Base-by-base conservation (phyloP, 2,888 invertebrate species). In the Tineola bisselliella region DNA sequence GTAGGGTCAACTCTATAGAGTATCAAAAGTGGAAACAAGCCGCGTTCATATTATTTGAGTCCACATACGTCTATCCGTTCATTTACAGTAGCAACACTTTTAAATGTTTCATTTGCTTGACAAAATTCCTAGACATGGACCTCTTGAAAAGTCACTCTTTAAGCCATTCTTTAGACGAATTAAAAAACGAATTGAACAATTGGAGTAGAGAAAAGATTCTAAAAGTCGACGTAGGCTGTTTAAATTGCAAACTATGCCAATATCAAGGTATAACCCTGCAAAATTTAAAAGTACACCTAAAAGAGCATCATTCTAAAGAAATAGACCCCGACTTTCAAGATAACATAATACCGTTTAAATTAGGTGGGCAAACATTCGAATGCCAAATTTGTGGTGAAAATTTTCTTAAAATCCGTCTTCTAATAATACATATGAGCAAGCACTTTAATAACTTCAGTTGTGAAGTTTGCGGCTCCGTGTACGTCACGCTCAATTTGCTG, bases 361-460 rank as follows among this genome's bases (percentile, higher is more conserved):
- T 84, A 18, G 72, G 67, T n/a, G 73, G 65, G 0, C 67, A 73
- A 0, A 64, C 63, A 8, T 79, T 78, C 44, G 72, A 76, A 44
- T 84, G 84, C 60, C 81, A 81, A 66, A 64, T 82, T 1, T 84
- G 84, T 30, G 69, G 70, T 0, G 78, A 77, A 61, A 67, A 62
- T 2, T 83, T 72, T 62, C 62, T 70, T 0, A 82, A 79, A 64
- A 63, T 84, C 0, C 69, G 80, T 62, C 64, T 77, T 0, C 66
- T 84, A 0, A 72, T 80, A 0, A 79, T 80, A 5, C 84, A 84
- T 44, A 84, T 84, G 84, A 84, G 73, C 43, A 76, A 72, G 62
- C 84, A 84, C 65, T 84, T 74, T 17, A 81, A 77, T 25, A 84
- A 84, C 60, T 84, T 69, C 61, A 81, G 74, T 63, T 84, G 84